Evolutionary conservation across 2,888 invertebrate genomes (phyloP), one percentile per base, ranked within the genome.

Genomic region (Sminthurinus aureus): DNA sequence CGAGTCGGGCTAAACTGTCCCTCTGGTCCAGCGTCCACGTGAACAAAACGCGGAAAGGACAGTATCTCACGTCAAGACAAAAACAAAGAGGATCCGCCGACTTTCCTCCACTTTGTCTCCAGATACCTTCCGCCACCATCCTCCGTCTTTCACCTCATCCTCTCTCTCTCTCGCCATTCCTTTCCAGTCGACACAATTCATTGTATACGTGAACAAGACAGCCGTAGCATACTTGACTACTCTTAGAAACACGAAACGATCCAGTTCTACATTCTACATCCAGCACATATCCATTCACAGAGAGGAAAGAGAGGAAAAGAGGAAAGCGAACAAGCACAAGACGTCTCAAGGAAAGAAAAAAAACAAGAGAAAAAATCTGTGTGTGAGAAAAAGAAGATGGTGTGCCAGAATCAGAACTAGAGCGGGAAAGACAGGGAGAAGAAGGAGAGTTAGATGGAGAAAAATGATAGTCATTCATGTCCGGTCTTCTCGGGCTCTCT

Each of bases 381-480:
- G 79, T 52, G 52, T 38, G 38, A 38, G 38, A 38, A 38, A 38
- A 51, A 52, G 52, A 74, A 74, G 18, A 71, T 15, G 38, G 18
- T 22, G 69, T 22, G 69, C 22, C 69, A 69, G 73, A 51, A n/a
- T n/a, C n/a, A 50, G 79, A 82, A 64, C 38, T n/a, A n/a, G n/a
- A 20, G 79, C 82, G 81, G 84, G 73, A 84, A 38, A 78, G 58
- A 22, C 20, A n/a, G 38, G 50, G 79, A 58, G 69, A 81, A 79
- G 66, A 81, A 82, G 75, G 80, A 75, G 79, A 81, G 74, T 85
- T 87, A 88, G 88, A 88, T 88, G 86, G 87, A 88, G 88, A 88
- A 88, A 88, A 88, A 88, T 88, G 88, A 88, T 87, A 86, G 87
- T 87, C 87, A 87, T 88, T 87, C 83, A 84, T 87, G 87, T 88